Conservation (phyloP, 1,140 invertebrate species). For the Leptonema lineaticorne region DNA sequence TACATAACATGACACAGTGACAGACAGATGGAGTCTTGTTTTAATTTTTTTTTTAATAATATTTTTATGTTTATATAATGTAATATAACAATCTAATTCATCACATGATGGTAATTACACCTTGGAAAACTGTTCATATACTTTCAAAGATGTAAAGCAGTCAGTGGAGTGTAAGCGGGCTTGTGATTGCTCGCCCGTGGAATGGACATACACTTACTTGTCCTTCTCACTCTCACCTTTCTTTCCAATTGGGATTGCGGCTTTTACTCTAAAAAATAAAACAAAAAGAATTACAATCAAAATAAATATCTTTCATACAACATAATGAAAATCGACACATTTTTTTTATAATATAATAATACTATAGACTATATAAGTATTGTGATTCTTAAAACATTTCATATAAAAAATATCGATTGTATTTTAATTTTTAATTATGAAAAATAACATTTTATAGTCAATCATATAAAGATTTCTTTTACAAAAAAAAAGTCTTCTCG, state of each 20-base stretch:
- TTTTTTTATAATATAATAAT: background rate
- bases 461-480: too few relatives aligned
- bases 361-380: background rate
- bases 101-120: constrained; percentile 36
- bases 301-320: too few relatives aligned
- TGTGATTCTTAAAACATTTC: background rate
- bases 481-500: too few relatives aligned
- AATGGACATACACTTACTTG: constrained; percentile 63
- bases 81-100: constrained; percentile 34
- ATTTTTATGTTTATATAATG: too few relatives aligned
- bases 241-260: constrained; percentile 87
- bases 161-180: constrained; percentile 21
- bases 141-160: constrained; percentile 31
- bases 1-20: constrained; percentile 30
- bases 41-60: too few relatives aligned
- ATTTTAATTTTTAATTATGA: too few relatives aligned
- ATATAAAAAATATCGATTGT: too few relatives aligned
- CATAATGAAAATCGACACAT: too few relatives aligned
- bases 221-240: constrained; percentile 81
- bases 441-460: too few relatives aligned
- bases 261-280: constrained; percentile 73
- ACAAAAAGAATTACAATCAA: too few relatives aligned
- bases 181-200: constrained; percentile 14
- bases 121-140: constrained; percentile 32
- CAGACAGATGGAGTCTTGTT: constrained; percentile 29